Conservation (phyloP, 1,140 invertebrate genomes). For the Yoshiicerus persimilis region DNA sequence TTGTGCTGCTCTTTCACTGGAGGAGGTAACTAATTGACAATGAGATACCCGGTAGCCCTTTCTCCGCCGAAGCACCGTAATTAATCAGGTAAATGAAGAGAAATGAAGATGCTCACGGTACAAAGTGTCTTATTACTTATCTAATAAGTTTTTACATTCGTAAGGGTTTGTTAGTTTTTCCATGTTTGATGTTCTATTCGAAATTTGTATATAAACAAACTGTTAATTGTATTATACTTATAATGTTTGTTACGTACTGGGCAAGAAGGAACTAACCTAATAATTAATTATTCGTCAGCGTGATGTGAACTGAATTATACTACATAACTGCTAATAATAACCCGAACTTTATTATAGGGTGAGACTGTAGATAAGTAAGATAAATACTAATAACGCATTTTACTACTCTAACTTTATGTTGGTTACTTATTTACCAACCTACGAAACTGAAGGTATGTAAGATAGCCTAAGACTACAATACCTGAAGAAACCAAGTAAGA, state of each 20-base stretch:
- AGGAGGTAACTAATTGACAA: not conserved
- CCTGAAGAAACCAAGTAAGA: not conserved
- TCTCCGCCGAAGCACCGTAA: not conserved
- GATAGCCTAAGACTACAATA: not conserved
- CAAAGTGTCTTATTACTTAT: slow-evolving; percentile 3
- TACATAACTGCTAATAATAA: not conserved
- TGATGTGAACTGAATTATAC: not conserved
- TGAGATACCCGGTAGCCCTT: not conserved
- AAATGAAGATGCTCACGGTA: slow-evolving; percentile 9
- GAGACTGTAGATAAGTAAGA: not conserved
- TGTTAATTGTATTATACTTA: not conserved
- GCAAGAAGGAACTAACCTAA: not conserved
- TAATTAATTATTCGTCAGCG: not conserved
- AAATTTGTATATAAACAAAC: not conserved
- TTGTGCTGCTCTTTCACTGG: not conserved
- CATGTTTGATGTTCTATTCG: not conserved
- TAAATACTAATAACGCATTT: no score
- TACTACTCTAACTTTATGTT: no score
- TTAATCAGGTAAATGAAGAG: slow-evolving; percentile 13
- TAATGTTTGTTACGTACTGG: not conserved
- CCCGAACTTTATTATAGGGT: not conserved
- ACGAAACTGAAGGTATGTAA: not conserved
- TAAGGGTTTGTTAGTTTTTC: not conserved
- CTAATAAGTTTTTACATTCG: not conserved
- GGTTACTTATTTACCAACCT: no score